Conservation (phyloP, 1,140 invertebrate genomes). For the Rhopalosiphum maidis region DNA sequence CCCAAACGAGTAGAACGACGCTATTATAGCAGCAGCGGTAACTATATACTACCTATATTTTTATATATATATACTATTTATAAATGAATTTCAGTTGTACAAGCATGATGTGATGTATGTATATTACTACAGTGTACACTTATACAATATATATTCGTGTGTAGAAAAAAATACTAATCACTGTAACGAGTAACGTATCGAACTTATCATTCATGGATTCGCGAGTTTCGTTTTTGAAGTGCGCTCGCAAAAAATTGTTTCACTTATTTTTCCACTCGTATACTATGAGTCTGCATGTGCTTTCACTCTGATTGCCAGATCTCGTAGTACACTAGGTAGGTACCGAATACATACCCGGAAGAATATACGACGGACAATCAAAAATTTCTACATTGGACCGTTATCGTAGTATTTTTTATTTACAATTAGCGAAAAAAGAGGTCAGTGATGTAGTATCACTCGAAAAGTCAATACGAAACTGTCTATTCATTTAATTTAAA, state of each 20-base stretch:
- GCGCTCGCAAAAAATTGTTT: not conserved
- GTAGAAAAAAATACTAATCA: not conserved
- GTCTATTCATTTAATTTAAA: conserved; percentile 43
- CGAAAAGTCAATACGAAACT: conserved; percentile 26
- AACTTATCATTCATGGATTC: not conserved
- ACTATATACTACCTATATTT: not conserved
- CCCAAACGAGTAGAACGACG: not conserved
- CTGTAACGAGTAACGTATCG: not conserved
- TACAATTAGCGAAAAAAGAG: not conserved
- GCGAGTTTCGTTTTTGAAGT: not conserved
- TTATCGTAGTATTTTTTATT: not conserved
- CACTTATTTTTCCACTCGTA: not conserved
- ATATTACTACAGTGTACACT: not conserved
- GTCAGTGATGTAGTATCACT: not conserved
- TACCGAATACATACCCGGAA: not conserved
- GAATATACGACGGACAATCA: not conserved
- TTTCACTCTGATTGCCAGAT: conserved; percentile 12
- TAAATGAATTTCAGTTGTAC: not conserved
- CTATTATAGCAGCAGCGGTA: not conserved
- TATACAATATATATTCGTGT: not conserved
- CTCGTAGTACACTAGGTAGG: not conserved
- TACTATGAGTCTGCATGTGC: not conserved
- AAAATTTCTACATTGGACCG: not conserved
- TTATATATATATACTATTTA: too few relatives aligned
- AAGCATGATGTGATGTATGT: not conserved